Evolutionary conservation across 2,113 vertebrate species (phyloP), one percentile per base, ranked within the genome.

Genomic region (Ammospiza nelsoni): DNA sequence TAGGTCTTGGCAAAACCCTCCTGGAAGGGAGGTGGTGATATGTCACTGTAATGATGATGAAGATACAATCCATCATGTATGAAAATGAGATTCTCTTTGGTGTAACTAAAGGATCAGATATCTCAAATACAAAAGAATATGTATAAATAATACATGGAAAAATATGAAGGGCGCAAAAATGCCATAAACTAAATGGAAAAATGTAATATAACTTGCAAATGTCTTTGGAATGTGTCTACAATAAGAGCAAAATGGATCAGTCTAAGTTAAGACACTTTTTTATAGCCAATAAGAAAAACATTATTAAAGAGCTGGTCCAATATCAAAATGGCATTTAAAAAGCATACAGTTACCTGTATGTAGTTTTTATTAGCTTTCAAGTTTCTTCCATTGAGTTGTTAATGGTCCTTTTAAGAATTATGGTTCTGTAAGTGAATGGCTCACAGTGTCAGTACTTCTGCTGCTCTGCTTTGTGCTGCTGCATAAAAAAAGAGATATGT

Each of bases 371-470:
- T 95, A 95, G 95, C 93, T 95, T 98, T 98, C 90, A 97, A 88
- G 94, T 98, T 98, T 97, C 95, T 96, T 96, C 95, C 95, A 92
- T 85, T 96, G 96, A 97, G 85, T 92, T 95, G 95, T 94, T 98
- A 96, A 97, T 27, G 27, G 89, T 89, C 63, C 89, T 97, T 97
- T 97, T 92, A 97, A 97, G 97, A 96, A 93, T 97, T 97, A 96
- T 75, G 73, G 66, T 94, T 91, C 67, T 95, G 57, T 87, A 91
- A 95, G 90, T 93, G 91, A 97, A 90, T 78, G 86, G 86, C 69
- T 94, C 20, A 88, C 74, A 43, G 65, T 91, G 83, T 94, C 92
- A 93, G 90, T 80, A 72, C 77, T 94, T 96, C 95, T 96, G 89
- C 75, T 94, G 73, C 76, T 96, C 83, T 90, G 92, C 76, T 86